Base-by-base conservation (phyloP, 23 tunicate genomes). In the Halocynthia roretzi region DNA sequence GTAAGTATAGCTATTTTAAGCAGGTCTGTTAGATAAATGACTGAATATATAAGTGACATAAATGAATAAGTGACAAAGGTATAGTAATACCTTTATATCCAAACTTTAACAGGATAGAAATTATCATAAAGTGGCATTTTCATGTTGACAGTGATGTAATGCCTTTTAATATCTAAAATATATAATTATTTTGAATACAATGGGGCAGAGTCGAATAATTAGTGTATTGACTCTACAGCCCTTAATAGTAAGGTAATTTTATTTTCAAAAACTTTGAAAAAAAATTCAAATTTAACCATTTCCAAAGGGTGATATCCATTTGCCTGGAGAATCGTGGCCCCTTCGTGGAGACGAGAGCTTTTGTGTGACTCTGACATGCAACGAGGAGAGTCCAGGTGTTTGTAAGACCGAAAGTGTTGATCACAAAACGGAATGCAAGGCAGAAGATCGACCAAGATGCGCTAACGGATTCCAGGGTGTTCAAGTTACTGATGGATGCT, bases 271-370 rank as follows among this genome's bases (percentile, higher is more conserved):
- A 67, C 20, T 15, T 19, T 15, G 21, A n/a, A 11, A 11, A 67
- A 44, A n/a, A n/a, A 67, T 72, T n/a, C n/a, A n/a, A 12, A 72
- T 15, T 11, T 51, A 2, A 31, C 44, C 44, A 31, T 31, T 31
- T 31, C 44, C 44, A 31, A 68, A 82, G 82, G 86, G 93, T 7
- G 76, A 49, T 7, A 71, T 80, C 7, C 87, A 85, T 58, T 7
- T 22, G 19, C 92, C 98, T 20, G 98, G 98, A 52, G 98, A 92
- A 20, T 77, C 87, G 6, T 92, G 98, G 98, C 98, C 98, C 11
- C 82, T 92, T 40, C 81, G 98, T 6, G 87, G 81, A 7, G 98
- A 92, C 82, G 87, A 82, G 70, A 72, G 84, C 44, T 80, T 92
- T 7, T 92, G 98, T 55, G 82, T 92, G 7, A 81, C 75, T 22